Conservation (phyloP, 2,113 vertebrate genomes). For the Dascyllus trimaculatus region DNA sequence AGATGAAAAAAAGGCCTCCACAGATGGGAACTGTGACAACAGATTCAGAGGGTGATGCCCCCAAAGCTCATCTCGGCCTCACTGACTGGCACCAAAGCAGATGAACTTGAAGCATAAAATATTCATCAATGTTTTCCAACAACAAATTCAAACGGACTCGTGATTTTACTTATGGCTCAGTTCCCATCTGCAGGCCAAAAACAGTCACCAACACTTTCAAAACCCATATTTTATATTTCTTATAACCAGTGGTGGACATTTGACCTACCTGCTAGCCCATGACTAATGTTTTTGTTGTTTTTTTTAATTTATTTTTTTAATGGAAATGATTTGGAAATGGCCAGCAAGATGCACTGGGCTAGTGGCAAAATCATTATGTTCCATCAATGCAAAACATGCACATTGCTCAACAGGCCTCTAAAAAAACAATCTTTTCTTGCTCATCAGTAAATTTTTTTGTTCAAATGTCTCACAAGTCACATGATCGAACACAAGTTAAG, state of each 20-base stretch:
- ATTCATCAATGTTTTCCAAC: no score
- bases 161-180: not conserved
- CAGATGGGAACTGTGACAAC: constrained; percentile 33
- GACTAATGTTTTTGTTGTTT: not conserved
- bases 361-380: constrained; percentile 20
- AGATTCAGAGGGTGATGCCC: not conserved
- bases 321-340: constrained; percentile 18
- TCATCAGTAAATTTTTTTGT: constrained; percentile 46
- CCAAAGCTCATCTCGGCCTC: constrained; percentile 14
- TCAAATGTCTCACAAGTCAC: constrained; percentile 71
- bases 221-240: not conserved
- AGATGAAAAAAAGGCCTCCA: constrained; percentile 16
- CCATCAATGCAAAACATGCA: constrained; percentile 22
- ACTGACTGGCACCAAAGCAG: constrained; percentile 4
- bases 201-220: not conserved
- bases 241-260: not conserved
- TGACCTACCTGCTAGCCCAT: constrained; percentile 22
- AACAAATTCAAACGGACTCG: not conserved
- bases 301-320: not conserved
- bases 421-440: not conserved
- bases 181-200: constrained; percentile 28
- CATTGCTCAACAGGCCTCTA: constrained; percentile 9
- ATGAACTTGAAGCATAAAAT: constrained; percentile 2
- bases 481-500: constrained; percentile 60
- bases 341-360: constrained; percentile 13